Evolutionary conservation across 2,797 vertebrate species (phyloP), one percentile per base, ranked within the genome.

Genomic region (Novumbra hubbsi): DNA sequence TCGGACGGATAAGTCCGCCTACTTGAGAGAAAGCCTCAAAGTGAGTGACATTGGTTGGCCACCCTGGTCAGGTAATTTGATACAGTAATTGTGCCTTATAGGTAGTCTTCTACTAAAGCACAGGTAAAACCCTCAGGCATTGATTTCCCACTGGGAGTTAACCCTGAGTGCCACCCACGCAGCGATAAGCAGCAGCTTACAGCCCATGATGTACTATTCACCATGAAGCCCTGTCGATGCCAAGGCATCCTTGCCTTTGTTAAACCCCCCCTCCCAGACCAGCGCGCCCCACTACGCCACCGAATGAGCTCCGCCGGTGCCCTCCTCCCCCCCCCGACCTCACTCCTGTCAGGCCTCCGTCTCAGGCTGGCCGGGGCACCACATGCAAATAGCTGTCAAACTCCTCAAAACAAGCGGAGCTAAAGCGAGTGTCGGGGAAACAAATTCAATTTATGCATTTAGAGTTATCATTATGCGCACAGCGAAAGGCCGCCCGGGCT

Each of bases 391-490:
- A 73, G 80, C 81, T 80, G 82, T 84, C 83, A 81, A 72, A 69
- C 2, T 71, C 57, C 80, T 71, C 71, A 41, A 70, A 64, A 71
- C 64, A 73, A 64, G 69, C 76, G 65, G 64, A 78, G 78, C 64
- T 38, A 30, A 70, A 68, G 41, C 68, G 80, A 88, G 67, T 70
- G 68, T 84, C 72, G 66, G 66, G 69, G 79, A 86, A 45, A 85
- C 83, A 86, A 86, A 86, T 88, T 88, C 74, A 81, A 84, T 85
- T 82, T 76, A 72, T 85, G 81, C 84, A 11, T 83, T 83, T 77
- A 72, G 78, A 81, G 81, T 81, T 79, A 78, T 88, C 70, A 85
- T 85, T 88, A 90, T 87, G 83, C 84, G 87, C 80, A 85, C 80
- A 76, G 76, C 74, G 79, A 85, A 72, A 63, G n/a, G 68, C 52